Evolutionary conservation across 2,797 vertebrate genomes (phyloP).

Genomic region (Phoeniculus purpureus): DNA sequence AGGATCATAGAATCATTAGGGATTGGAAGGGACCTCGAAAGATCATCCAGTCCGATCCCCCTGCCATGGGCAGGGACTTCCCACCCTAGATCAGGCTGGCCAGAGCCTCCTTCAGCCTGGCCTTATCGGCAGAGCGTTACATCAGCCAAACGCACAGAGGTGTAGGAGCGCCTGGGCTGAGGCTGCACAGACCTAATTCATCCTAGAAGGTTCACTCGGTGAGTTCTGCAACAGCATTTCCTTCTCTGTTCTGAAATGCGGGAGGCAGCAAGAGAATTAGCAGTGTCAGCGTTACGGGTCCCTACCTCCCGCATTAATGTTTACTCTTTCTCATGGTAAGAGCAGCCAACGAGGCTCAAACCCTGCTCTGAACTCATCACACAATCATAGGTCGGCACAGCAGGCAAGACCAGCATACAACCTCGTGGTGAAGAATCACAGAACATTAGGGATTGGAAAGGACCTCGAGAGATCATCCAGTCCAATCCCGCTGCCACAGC

Average conservation of each 20-base stretch:
- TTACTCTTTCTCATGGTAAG: background rate
- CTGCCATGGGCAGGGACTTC: too few relatives aligned
- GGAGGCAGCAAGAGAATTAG: background rate
- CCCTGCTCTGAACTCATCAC: background rate
- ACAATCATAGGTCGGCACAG: background rate
- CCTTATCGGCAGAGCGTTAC: background rate
- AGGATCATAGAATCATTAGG: too few relatives aligned
- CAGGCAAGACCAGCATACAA: background rate
- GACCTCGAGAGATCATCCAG: too few relatives aligned
- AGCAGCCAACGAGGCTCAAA: background rate
- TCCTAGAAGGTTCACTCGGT: background rate
- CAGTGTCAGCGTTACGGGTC: background rate
- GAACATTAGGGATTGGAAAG: too few relatives aligned
- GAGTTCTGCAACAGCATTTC: background rate
- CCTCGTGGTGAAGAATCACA: background rate
- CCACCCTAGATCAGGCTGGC: too few relatives aligned
- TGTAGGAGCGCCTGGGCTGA: background rate
- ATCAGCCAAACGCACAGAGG: background rate
- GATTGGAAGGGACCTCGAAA: too few relatives aligned
- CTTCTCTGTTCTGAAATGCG: background rate
- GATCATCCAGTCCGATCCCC: too few relatives aligned
- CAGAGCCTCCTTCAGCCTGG: too few relatives aligned
- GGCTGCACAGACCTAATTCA: background rate
- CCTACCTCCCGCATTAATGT: too few relatives aligned
- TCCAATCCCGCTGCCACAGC: too few relatives aligned